Base-by-base conservation (phyloP, 2,113 vertebrate species). In the Nesogale talazaci region DNA sequence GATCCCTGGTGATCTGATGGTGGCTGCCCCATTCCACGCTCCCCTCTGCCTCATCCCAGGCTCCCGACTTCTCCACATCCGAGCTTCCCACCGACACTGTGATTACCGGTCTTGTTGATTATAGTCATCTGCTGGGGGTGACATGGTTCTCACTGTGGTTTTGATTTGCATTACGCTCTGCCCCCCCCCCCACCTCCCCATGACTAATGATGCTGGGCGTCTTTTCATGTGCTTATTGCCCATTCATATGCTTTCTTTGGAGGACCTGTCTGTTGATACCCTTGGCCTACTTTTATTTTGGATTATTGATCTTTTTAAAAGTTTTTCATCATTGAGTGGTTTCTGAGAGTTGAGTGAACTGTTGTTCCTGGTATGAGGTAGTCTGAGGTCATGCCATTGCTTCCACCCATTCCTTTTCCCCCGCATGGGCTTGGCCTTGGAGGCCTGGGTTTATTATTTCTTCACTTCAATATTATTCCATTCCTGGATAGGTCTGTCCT, bases 161-260 rank as follows among this genome's bases (percentile, higher is more conserved):
- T 89, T 61, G 12, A 57, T 85, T 83, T 91, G 34, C 34, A 82
- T 72, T 86, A n/a, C n/a, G n/a, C n/a, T n/a, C n/a, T n/a, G n/a
- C n/a, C n/a, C n/a, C n/a, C n/a, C n/a, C n/a, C n/a, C n/a, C n/a
- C n/a, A n/a, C n/a, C 90, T 16, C 40, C 75, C 82, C 29, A 86
- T 82, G n/a, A 65, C 17, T 80, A 69, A 29, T 23, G 29, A 40
- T 46, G 8, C 23, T 80, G 56, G 76, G 61, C 75, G 34, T 69
- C 57, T 83, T 77, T 63, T 80, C 25, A 46, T 74, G 6, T 90
- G 29, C 38, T 77, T 86, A 27, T 65, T 80, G 59, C 34, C 63
- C 84, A 69, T 52, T 76, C 72, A 69, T 76, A 19, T 52, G 52
- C 81, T 15, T 81, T 88, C 61, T 87, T 83, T 65, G 23, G 5